Percentiles rank a stretch among this genome's conserved stretches.
These are phyloP conservation scores for Drosophila teissieri DNA, from an alignment of 1,140 invertebrate species.

Conservation along the genomic window DNA sequence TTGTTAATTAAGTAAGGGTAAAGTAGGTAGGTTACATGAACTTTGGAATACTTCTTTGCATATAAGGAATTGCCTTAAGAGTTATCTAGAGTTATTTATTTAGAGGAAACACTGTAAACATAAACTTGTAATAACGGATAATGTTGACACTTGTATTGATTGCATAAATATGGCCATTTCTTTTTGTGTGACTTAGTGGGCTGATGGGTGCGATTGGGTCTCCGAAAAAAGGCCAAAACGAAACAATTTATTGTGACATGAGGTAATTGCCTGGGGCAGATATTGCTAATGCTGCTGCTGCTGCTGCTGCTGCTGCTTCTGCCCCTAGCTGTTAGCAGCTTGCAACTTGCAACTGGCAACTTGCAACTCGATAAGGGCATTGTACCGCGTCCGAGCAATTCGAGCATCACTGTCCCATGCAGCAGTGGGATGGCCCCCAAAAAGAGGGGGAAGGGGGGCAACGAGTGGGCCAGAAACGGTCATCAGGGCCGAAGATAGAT, in stretches of 20 bases:
- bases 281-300: constrained; percentile 38
- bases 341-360: constrained; percentile 34
- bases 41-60: no score
- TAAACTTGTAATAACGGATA: no score
- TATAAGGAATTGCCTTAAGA: no score
- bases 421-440: background rate
- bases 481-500: constrained; percentile 61
- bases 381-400: constrained; percentile 34
- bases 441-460: background rate
- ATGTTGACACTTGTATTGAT: no score
- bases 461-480: constrained; percentile 38
- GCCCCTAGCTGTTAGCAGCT: constrained; percentile 14
- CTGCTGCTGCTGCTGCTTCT: background rate
- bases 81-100: no score
- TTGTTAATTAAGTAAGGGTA: no score
- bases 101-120: no score
- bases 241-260: constrained; percentile 81
- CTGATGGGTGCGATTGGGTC: constrained; percentile 20
- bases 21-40: no score
- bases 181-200: background rate
- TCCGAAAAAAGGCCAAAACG: constrained; percentile 38
- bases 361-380: constrained; percentile 54
- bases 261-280: constrained; percentile 71
- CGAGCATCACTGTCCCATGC: constrained; percentile 25
- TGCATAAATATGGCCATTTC: background rate